Base-by-base conservation (phyloP, 2,113 vertebrate genomes). In the Leptobrachium leishanense region DNA sequence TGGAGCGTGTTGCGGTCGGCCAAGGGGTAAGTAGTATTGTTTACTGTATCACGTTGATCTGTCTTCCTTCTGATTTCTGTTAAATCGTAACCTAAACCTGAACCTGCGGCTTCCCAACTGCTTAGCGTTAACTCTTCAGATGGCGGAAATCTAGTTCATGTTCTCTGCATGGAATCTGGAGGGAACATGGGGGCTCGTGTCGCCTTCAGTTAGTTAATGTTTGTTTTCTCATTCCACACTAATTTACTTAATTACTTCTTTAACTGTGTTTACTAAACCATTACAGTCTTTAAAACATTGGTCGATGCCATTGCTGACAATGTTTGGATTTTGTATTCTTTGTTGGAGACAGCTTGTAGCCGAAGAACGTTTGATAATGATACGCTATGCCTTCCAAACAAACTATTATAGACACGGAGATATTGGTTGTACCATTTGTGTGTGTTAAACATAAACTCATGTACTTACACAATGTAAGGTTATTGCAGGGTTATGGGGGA, bases 1-100 rank as follows among this genome's bases (percentile, higher is more conserved):
- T 94, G 86, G 92, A 95, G 73, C 87, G 93, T 80, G 92, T 95
- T 88, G 88, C 90, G 82, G 85, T 89, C 82, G 92, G 93, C 86
- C 91, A 93, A 86, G 89, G 92, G 90, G 94, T 94, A 89, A 94
- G 93, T 91, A 84, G 86, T 79, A 79, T 40, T 88, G 87, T 92
- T 88, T 90, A 87, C 84, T 90, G 82, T 75, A 85, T 86, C 84
- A 85, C 82, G 77, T 81, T 67, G 72, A 39, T 84, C 62, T 2
- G 84, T 90, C 88, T 66, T 64, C 57, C 55, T 50, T 83, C 83
- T 84, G 78, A 87, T 80, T 82, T 65, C 55, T 89, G 69, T 84
- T 86, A 86, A 79, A 87, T 77, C 54, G 40, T 74, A 74, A 81
- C 78, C 78, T 74, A 74, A 68, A 74, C 42, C 46, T 81, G 71